These are phyloP conservation scores for Orthonyx spaldingii DNA, from an alignment of 2,113 vertebrate species.

Conservation along the genomic window DNA sequence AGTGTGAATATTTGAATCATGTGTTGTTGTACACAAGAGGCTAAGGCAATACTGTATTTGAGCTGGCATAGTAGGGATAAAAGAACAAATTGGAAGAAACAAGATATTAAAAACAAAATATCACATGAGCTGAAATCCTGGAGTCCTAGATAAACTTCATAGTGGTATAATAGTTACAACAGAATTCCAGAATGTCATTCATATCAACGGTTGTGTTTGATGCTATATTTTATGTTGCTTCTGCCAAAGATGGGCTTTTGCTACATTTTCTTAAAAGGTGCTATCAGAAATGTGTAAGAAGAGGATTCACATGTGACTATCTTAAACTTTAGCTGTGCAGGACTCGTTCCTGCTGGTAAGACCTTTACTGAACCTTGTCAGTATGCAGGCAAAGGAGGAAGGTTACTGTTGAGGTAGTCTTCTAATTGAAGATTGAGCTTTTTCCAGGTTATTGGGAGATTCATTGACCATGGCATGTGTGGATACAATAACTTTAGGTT, in stretches of 20 bases:
- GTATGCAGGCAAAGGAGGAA: not conserved
- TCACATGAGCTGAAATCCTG: not conserved
- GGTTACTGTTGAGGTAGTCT: not conserved
- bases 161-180: not conserved
- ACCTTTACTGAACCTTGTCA: not conserved
- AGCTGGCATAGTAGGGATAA: not conserved
- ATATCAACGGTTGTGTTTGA: not conserved
- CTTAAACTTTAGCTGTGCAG: not conserved
- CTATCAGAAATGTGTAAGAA: not conserved
- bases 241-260: not conserved
- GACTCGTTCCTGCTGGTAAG: not conserved
- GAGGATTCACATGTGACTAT: fast-evolving
- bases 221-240: not conserved
- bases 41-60: not conserved
- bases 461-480: not conserved
- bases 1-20: not conserved
- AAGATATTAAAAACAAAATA: not conserved
- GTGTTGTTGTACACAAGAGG: not conserved
- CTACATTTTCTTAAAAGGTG: not conserved
- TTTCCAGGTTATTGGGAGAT: not conserved
- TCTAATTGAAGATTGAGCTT: not conserved
- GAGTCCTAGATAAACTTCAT: not conserved
- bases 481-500: not conserved
- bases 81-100: not conserved
- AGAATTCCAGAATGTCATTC: not conserved